Evolutionary conservation across 2,113 vertebrate genomes (phyloP).

Genomic region (Cervus canadensis): DNA sequence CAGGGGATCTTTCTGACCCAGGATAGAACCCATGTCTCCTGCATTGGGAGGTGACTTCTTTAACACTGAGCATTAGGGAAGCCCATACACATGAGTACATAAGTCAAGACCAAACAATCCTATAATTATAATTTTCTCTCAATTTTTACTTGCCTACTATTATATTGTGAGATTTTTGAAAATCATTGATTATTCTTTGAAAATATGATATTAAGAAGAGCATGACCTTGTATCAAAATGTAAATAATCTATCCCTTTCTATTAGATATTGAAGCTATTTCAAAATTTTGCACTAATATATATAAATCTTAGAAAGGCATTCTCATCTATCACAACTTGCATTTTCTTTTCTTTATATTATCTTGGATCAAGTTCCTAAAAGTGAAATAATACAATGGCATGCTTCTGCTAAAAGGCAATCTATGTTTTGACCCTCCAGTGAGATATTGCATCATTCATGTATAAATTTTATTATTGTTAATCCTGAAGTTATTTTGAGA

Average conservation of each 20-base stretch:
- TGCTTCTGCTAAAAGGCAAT: neutral
- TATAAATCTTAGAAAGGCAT: neutral
- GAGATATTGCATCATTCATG: neutral
- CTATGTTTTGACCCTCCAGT: neutral
- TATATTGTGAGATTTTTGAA: neutral
- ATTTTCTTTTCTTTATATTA: neutral
- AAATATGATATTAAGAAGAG: neutral
- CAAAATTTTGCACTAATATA: neutral
- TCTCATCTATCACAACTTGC: neutral
- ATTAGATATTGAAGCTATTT: neutral
- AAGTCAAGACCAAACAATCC: neutral
- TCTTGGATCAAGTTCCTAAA: neutral
- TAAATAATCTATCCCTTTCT: neutral
- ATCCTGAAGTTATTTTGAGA: neutral
- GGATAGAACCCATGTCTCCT: neutral
- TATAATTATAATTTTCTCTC: neutral
- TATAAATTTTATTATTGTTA: neutral
- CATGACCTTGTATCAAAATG: neutral
- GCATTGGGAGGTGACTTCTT: neutral
- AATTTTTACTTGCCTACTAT: neutral
- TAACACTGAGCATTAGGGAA: neutral
- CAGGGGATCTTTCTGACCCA: fast-evolving
- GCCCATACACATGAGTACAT: neutral
- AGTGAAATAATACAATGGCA: neutral
- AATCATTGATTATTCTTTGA: neutral